Evolutionary conservation across 2,113 vertebrate species (phyloP).

Genomic region (Fukomys damarensis): DNA sequence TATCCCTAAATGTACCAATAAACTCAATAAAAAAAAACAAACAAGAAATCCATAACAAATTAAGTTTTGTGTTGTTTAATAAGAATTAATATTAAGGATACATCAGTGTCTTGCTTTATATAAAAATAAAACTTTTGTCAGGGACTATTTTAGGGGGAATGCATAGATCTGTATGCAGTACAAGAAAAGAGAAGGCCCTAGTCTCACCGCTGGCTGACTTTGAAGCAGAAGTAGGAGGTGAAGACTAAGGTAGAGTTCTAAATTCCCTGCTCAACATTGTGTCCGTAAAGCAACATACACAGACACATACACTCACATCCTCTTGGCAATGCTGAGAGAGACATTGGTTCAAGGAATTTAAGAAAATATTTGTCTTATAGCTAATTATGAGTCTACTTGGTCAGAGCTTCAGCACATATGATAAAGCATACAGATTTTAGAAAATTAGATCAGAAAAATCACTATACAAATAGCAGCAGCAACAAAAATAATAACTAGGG

Average conservation of each 20-base stretch:
- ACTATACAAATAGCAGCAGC: not conserved
- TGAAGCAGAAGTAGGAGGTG: not conserved
- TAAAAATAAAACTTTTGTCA: not conserved
- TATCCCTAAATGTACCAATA: too few species aligned
- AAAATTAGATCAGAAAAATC: not conserved
- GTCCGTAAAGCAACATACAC: accelerated
- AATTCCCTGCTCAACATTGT: not conserved
- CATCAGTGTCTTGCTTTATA: constrained; percentile 20
- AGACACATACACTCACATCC: too few species aligned
- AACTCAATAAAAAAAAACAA: too few species aligned
- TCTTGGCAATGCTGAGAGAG: not conserved
- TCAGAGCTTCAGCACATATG: not conserved
- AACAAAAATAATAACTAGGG: too few species aligned
- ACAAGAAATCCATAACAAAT: constrained; percentile 36
- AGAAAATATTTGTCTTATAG: not conserved
- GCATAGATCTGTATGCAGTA: not conserved
- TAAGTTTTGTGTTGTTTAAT: not conserved
- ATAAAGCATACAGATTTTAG: not conserved
- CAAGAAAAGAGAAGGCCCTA: not conserved
- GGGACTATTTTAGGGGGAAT: not conserved
- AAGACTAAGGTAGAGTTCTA: not conserved
- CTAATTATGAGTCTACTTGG: not conserved
- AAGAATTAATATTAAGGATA: not conserved
- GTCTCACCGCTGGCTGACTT: not conserved
- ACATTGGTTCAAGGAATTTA: not conserved